Evolutionary conservation across 2,888 invertebrate genomes (phyloP).

Genomic region (Apamea anceps): DNA sequence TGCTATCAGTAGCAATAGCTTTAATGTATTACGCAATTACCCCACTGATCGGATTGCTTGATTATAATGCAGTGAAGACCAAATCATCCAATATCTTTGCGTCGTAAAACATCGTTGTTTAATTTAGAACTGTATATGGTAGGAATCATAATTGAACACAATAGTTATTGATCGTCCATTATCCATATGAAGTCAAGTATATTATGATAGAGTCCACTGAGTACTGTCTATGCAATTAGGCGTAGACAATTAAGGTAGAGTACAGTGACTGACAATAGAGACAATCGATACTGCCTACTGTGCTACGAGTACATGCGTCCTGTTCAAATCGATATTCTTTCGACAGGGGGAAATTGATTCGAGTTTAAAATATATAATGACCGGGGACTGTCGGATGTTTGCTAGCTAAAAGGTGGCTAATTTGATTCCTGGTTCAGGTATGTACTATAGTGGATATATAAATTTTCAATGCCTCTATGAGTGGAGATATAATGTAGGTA

Average conservation of each 20-base stretch:
- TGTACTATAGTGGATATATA: not conserved
- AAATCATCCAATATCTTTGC: not conserved
- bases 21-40: no score
- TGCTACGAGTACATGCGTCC: conserved; percentile 41
- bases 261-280: conserved; percentile 26
- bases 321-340: conserved; percentile 33
- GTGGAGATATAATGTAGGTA: no score
- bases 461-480: not conserved
- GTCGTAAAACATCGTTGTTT: not conserved
- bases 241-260: conserved; percentile 9
- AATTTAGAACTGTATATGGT: conserved; percentile 3
- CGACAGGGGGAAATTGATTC: not conserved
- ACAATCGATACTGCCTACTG: conserved; percentile 29
- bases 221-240: conserved; percentile 48
- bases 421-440: not conserved
- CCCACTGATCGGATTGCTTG: no score
- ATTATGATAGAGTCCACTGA: conserved; percentile 23
- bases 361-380: conserved; percentile 23
- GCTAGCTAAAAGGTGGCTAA: not conserved
- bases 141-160: conserved; percentile 30
- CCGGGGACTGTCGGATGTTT: not conserved
- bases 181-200: conserved; percentile 30
- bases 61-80: no score
- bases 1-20: no score
- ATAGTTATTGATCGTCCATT: conserved; percentile 42